Percentiles rank a stretch among this genome's conserved stretches.
Conservation (phyloP, 2,797 vertebrate genomes). For the Anomalospiza imberbis region DNA sequence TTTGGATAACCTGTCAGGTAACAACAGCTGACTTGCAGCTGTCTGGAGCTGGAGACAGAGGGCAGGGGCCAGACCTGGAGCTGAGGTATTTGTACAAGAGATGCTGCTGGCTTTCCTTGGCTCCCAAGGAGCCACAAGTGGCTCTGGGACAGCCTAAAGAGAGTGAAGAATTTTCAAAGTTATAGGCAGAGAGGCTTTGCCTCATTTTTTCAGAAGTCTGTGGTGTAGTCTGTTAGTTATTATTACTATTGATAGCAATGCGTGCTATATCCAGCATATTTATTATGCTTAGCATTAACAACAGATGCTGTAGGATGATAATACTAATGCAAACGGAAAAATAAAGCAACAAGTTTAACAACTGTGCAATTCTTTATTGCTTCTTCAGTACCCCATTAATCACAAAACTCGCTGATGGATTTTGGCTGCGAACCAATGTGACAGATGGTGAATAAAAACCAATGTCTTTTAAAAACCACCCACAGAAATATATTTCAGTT, state of each 20-base stretch:
- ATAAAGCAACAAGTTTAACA: slow-evolving; percentile 6
- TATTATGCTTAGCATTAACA: neutral
- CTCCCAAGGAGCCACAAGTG: neutral
- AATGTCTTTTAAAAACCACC: neutral
- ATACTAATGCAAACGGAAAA: neutral
- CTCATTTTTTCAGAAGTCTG: neutral
- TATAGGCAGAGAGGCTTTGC: neutral
- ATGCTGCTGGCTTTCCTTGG: neutral
- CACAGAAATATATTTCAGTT: neutral
- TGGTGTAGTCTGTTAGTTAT: neutral
- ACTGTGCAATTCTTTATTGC: neutral
- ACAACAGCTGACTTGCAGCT: neutral
- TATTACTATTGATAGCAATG: neutral
- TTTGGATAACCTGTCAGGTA: neutral
- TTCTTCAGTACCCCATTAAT: slow-evolving; percentile 18
- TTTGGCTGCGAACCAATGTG: neutral
- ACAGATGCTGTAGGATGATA: neutral
- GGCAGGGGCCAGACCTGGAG: neutral
- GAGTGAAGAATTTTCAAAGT: neutral
- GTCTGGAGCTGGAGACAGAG: neutral
- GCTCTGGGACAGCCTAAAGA: neutral
- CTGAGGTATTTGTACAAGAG: neutral
- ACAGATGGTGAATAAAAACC: slow-evolving; percentile 25
- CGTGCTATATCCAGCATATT: neutral
- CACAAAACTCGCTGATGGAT: neutral